phyloP scores from a whole-genome alignment of 2,113 vertebrate genomes.

The Henicopernis longicauda region DNA sequence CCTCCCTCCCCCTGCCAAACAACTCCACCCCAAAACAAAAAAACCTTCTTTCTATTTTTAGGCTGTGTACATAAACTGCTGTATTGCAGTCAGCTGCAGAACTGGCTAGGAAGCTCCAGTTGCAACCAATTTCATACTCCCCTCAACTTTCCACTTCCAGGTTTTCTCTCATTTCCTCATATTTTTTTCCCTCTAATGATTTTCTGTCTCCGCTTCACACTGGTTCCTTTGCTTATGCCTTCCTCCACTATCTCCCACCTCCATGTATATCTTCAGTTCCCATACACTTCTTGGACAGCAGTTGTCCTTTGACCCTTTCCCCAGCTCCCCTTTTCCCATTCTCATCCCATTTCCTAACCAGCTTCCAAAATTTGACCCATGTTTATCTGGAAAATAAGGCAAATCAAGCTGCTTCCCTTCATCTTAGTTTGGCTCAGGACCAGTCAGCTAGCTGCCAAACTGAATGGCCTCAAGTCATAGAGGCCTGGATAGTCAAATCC shows the following conservation, averaged over 20 bases:
- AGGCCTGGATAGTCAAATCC: background rate
- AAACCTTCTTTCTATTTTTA: background rate
- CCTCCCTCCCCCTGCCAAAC: background rate
- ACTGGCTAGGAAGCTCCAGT: background rate
- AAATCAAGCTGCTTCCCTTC: background rate
- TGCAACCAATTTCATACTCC: background rate
- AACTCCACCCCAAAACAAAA: background rate
- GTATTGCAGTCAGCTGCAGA: background rate
- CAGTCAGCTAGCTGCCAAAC: background rate
- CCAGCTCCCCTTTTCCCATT: background rate
- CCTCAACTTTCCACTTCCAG: background rate
- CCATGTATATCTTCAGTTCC: background rate
- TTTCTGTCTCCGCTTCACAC: background rate
- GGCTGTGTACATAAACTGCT: background rate
- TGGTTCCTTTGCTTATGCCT: background rate
- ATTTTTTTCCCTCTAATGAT: background rate
- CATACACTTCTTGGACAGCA: background rate
- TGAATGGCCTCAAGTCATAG: background rate
- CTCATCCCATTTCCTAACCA: background rate
- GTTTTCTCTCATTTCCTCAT: slow-evolving; percentile 7
- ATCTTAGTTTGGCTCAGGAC: background rate
- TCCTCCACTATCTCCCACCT: background rate
- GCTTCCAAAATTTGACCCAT: background rate
- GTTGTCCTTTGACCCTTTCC: background rate
- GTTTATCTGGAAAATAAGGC: background rate